Conservation (phyloP, 2,888 invertebrate species). For the Cephus runcator region DNA sequence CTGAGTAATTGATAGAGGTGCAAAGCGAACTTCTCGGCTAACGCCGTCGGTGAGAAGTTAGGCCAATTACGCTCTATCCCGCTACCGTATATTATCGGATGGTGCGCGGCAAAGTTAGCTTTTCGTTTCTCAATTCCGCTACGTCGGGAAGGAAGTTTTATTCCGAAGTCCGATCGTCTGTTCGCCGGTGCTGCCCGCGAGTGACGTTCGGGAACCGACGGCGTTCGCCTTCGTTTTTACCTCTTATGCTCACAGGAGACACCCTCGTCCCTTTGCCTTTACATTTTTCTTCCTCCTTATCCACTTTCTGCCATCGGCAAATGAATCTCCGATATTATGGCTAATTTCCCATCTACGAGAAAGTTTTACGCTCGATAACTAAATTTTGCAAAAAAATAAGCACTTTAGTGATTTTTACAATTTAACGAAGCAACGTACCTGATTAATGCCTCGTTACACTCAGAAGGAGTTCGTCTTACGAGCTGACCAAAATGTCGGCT, state of each 20-base stretch:
- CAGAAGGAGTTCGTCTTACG: neutral
- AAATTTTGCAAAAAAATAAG: neutral
- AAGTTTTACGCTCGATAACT: neutral
- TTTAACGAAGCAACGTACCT: neutral
- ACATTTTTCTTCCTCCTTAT: slow-evolving; percentile 8
- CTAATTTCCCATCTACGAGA: neutral
- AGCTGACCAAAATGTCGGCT: neutral
- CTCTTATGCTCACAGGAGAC: neutral
- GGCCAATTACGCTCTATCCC: slow-evolving; percentile 45
- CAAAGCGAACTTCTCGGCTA: slow-evolving; percentile 33
- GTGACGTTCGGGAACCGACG: neutral
- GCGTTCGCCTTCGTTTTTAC: neutral
- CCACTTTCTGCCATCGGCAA: neutral
- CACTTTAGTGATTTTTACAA: too few relatives aligned
- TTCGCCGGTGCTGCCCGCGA: neutral
- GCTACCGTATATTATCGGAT: slow-evolving; percentile 38
- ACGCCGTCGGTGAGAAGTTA: slow-evolving; percentile 37
- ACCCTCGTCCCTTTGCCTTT: slow-evolving; percentile 7
- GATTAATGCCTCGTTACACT: neutral
- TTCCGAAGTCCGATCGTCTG: slow-evolving; percentile 14
- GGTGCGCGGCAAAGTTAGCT: slow-evolving; percentile 44
- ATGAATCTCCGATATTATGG: neutral
- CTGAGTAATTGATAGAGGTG: slow-evolving; percentile 31
- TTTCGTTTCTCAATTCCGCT: slow-evolving; percentile 44
- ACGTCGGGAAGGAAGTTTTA: slow-evolving; percentile 34